Conservation (phyloP, 2,888 invertebrate genomes). For the Rhimphoctona megacephalus region DNA sequence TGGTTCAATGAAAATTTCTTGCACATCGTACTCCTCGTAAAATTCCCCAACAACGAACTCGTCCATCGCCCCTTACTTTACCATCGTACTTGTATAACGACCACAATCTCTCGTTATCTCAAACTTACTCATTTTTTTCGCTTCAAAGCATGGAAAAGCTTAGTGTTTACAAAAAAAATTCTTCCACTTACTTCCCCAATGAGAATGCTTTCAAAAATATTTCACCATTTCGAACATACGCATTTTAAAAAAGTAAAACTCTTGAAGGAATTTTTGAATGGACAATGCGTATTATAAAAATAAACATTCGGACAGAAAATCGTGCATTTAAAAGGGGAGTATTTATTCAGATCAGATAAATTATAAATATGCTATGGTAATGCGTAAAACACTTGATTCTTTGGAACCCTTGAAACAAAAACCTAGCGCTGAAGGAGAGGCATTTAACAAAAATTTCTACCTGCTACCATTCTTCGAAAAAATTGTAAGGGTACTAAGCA, state of each 20-base stretch:
- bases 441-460: no score
- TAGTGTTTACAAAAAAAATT: background rate
- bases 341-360: background rate
- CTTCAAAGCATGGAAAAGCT: background rate
- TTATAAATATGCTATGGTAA: background rate
- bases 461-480: no score
- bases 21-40: slow-evolving; percentile 47
- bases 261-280: background rate
- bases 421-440: no score
- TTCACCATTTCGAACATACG: background rate
- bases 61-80: slow-evolving; percentile 9
- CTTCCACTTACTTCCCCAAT: background rate
- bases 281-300: background rate
- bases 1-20: slow-evolving; percentile 58
- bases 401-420: no score
- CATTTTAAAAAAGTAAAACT: background rate
- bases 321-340: background rate
- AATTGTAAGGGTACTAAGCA: no score
- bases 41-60: slow-evolving; percentile 23
- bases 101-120: slow-evolving; percentile 34
- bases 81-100: background rate
- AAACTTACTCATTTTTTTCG: slow-evolving; percentile 3
- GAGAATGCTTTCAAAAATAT: background rate
- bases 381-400: no score
- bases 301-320: background rate